Conservation (phyloP, 2,113 vertebrate species). For the Pimephales promelas region DNA sequence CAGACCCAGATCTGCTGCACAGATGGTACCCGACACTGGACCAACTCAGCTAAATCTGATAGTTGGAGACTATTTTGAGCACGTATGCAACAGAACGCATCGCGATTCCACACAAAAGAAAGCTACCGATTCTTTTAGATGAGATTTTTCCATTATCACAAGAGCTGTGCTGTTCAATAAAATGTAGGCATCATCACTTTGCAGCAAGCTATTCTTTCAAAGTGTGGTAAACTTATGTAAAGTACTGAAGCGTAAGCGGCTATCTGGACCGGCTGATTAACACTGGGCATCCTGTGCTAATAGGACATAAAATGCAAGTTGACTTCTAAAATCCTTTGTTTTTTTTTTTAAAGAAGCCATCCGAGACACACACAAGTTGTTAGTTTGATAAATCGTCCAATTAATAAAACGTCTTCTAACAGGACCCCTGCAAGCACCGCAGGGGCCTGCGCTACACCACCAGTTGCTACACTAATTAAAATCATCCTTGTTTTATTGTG, state of each 20-base stretch:
- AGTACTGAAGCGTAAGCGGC: neutral
- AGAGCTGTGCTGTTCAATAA: constrained; percentile 37
- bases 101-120: constrained; percentile 1
- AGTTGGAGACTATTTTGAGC: constrained; percentile 43
- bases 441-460: constrained; percentile 40
- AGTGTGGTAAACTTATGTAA: neutral
- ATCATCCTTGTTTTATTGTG: constrained; percentile 50
- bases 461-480: constrained; percentile 58
- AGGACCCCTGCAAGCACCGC: constrained; percentile 49
- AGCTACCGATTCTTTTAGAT: neutral
- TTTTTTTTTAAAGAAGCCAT: constrained; percentile 42
- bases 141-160: neutral
- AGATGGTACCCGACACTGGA: constrained; percentile 70
- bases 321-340: constrained; percentile 36
- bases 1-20: constrained; percentile 54
- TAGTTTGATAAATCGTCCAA: constrained; percentile 58
- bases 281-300: neutral
- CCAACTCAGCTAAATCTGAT: constrained; percentile 58
- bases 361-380: constrained; percentile 40
- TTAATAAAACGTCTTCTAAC: constrained; percentile 55
- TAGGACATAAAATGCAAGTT: constrained; percentile 22
- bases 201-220: neutral
- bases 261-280: neutral
- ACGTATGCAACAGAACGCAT: constrained; percentile 19
- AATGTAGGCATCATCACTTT: constrained; percentile 29